Evolutionary conservation across 2,888 invertebrate genomes (phyloP).

Genomic region (Stegana nigrithorax): DNA sequence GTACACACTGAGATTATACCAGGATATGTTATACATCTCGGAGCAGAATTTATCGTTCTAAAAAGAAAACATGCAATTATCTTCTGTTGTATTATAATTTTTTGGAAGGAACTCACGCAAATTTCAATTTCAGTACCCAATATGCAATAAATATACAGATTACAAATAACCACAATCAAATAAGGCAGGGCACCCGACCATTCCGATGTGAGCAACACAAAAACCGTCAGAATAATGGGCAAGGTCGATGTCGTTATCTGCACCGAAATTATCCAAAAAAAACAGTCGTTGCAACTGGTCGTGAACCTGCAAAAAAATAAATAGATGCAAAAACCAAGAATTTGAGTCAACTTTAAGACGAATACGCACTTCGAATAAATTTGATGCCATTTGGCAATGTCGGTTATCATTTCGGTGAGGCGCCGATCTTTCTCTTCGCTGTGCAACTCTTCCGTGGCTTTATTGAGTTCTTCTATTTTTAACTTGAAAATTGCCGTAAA

Average conservation of each 20-base stretch:
- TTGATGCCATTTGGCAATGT: conserved; percentile 44
- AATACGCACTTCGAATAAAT: conserved; percentile 33
- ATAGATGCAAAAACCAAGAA: background rate
- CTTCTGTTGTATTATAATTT: background rate
- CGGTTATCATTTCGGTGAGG: conserved; percentile 22
- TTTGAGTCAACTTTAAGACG: conserved; percentile 2
- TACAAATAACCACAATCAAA: conserved; percentile 29
- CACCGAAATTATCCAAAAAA: conserved; percentile 37
- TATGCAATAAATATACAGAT: conserved; percentile 48
- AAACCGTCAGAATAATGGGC: conserved; percentile 45
- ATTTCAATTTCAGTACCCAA: conserved; percentile 46
- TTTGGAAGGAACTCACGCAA: conserved; percentile 41
- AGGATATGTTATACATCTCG: conserved; percentile 44
- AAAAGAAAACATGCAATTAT: background rate
- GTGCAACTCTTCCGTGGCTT: background rate
- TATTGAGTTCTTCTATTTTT: conserved; percentile 42
- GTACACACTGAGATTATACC: conserved; percentile 31
- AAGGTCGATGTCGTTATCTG: conserved; percentile 35
- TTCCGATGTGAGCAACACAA: conserved; percentile 35
- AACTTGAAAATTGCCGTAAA: conserved; percentile 41
- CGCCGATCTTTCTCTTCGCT: background rate
- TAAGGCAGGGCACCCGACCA: conserved; percentile 48
- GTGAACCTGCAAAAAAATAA: conserved; percentile 33
- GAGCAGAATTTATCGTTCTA: conserved; percentile 38
- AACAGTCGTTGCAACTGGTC: conserved; percentile 35